Conservation (phyloP, 2,888 invertebrate genomes). For the Acronicta alni region DNA sequence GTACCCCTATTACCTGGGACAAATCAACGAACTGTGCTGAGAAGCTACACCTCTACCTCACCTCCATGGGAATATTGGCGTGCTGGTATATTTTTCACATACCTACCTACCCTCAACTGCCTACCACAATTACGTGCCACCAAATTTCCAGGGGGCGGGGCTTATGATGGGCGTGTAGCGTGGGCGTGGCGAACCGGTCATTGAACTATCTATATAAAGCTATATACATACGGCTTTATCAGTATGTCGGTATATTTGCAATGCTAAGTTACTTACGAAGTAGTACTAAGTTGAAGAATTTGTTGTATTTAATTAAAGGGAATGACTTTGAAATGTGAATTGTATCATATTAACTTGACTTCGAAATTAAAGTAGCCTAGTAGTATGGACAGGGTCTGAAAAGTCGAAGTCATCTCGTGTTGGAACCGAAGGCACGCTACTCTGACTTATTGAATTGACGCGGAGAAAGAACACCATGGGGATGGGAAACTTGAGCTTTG, state of each 20-base stretch:
- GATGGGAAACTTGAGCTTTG: no score
- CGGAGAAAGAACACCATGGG: no score
- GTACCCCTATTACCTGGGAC: no score
- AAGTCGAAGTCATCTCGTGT: no score
- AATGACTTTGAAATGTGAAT: constrained; percentile 14
- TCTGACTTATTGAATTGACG: no score
- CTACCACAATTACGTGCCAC: constrained; percentile 57
- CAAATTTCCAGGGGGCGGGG: constrained; percentile 74
- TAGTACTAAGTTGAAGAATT: constrained; percentile 11
- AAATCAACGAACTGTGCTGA: no score
- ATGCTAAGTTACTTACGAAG: constrained; percentile 71
- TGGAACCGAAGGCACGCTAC: no score
- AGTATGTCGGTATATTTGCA: constrained; percentile 74
- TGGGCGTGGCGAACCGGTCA: constrained; percentile 79
- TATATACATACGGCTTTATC: constrained; percentile 57
- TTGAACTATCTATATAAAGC: constrained; percentile 67
- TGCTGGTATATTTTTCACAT: constrained; percentile 16
- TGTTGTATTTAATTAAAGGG: constrained; percentile 24
- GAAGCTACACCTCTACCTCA: constrained; percentile 6
- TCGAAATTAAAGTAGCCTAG: no score
- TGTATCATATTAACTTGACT: no score
- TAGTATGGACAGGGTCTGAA: no score
- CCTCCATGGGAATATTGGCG: background rate
- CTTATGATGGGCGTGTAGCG: constrained; percentile 70
- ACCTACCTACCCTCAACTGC: constrained; percentile 1